Evolutionary conservation across 2,888 invertebrate species (phyloP).

Genomic region (Parnassius mnemosyne): DNA sequence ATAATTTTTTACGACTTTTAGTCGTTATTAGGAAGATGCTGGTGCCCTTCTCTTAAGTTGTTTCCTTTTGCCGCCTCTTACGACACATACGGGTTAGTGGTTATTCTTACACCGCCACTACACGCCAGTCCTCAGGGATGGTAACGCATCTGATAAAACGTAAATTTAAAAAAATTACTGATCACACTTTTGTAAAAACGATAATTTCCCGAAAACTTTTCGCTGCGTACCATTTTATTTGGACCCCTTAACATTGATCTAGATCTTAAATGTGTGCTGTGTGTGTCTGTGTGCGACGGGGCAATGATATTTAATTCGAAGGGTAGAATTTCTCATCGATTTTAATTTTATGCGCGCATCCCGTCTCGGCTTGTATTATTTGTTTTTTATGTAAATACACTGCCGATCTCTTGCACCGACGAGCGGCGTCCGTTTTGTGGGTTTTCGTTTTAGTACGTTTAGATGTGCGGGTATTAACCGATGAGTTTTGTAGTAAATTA

Average conservation of each 20-base stretch:
- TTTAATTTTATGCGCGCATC: conserved; percentile 80
- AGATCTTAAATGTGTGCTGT: conserved; percentile 48
- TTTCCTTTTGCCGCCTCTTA: too few species aligned
- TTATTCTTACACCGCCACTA: too few species aligned
- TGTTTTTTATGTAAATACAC: conserved; percentile 79
- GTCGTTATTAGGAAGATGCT: too few species aligned
- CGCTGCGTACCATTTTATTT: conserved; percentile 26
- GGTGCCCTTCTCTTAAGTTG: too few species aligned
- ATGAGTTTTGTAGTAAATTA: neutral
- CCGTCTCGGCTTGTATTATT: conserved; percentile 74
- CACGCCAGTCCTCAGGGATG: too few species aligned
- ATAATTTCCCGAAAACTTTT: conserved; percentile 1
- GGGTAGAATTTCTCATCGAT: conserved; percentile 79
- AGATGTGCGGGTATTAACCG: conserved; percentile 42
- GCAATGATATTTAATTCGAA: conserved; percentile 79
- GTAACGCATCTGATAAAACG: too few species aligned
- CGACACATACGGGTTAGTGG: too few species aligned
- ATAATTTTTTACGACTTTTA: neutral
- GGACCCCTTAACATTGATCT: conserved; percentile 66
- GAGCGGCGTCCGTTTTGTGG: conserved; percentile 66
- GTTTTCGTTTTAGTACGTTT: conserved; percentile 53
- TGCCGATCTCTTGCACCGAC: conserved; percentile 65
- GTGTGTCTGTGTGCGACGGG: conserved; percentile 56
- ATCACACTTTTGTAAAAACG: neutral
- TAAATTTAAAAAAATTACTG: too few species aligned